Evolutionary conservation across 2,888 invertebrate species (phyloP).

Genomic region (Trypoxylon attenuatum): DNA sequence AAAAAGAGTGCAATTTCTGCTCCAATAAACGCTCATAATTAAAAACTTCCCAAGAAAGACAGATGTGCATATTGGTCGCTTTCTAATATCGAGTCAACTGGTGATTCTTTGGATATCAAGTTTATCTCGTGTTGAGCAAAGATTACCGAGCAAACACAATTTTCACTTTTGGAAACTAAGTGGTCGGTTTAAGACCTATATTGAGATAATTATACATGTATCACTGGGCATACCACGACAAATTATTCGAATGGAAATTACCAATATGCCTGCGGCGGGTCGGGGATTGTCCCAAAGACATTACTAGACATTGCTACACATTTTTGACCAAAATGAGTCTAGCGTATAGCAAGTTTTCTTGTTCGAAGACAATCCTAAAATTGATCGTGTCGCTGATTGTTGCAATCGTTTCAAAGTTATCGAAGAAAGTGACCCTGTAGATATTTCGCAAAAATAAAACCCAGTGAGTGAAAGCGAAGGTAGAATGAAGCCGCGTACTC

Average conservation of each 20-base stretch:
- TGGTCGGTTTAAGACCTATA: neutral
- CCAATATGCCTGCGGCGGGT: too few species aligned
- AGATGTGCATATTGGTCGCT: too few species aligned
- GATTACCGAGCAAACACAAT: too few species aligned
- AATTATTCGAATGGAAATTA: neutral
- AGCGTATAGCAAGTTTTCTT: constrained; percentile 2
- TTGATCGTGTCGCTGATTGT: neutral
- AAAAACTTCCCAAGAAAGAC: too few species aligned
- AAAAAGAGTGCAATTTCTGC: too few species aligned
- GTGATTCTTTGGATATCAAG: too few species aligned
- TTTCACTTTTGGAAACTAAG: too few species aligned
- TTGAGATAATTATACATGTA: constrained; percentile 13
- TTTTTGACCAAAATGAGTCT: neutral
- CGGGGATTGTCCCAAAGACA: too few species aligned
- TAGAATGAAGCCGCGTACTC: constrained; percentile 3
- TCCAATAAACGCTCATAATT: too few species aligned
- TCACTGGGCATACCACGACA: neutral
- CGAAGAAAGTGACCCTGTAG: neutral
- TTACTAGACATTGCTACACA: too few species aligned
- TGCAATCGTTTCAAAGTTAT: neutral
- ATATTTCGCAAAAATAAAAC: constrained; percentile 9
- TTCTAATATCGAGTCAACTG: too few species aligned
- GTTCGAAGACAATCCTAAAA: neutral
- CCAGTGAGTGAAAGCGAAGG: constrained; percentile 16
- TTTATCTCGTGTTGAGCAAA: too few species aligned